A percentile compares a stretch with the other conserved stretches of the same genome.
Evolutionary conservation across 2,797 vertebrate genomes (phyloP).

Genomic region (Malurus splendens): DNA sequence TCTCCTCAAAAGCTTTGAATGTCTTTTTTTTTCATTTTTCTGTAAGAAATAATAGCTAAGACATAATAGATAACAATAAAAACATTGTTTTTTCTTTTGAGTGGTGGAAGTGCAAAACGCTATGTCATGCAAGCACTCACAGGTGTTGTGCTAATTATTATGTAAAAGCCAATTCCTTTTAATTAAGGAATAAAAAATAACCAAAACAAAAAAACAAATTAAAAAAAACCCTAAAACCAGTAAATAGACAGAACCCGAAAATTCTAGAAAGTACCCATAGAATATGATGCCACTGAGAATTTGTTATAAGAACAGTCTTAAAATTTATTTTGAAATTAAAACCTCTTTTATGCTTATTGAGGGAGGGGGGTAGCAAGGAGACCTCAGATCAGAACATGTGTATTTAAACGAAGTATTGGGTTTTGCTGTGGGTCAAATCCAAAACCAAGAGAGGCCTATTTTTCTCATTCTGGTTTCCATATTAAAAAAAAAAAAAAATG

Average conservation of each 20-base stretch:
- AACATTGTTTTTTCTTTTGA: background rate
- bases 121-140: background rate
- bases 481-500: background rate
- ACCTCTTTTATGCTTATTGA: background rate
- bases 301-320: background rate
- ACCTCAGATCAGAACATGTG: background rate
- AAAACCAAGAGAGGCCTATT: conserved; percentile 16
- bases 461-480: conserved; percentile 28
- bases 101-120: background rate
- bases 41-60: background rate
- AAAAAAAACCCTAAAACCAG: fast-evolving
- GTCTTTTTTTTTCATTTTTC: background rate
- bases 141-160: background rate
- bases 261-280: background rate
- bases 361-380: background rate
- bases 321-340: background rate
- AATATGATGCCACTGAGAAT: background rate
- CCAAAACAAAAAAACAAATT: background rate
- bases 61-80: background rate
- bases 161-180: background rate
- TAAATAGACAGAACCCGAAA: background rate
- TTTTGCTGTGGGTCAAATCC: conserved; percentile 11
- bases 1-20: background rate
- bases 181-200: background rate
- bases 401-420: background rate